Base-by-base conservation (phyloP, 2,888 invertebrate species). In the Nemotelus nigrinus region DNA sequence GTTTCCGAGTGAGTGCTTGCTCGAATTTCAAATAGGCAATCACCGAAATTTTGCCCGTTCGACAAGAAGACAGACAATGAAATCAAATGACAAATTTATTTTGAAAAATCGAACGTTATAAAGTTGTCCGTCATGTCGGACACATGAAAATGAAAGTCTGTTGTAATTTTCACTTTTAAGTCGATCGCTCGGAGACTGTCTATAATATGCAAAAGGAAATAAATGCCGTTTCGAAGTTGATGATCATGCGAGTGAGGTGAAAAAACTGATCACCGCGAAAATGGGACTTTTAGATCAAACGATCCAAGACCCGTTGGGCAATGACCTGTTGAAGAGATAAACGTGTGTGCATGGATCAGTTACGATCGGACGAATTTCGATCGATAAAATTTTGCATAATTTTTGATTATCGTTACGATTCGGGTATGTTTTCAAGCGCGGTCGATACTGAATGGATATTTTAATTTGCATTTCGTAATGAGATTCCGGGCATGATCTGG, bases 11-110 rank as follows among this genome's bases (percentile, higher is more conserved):
- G 25, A 25, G 10, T 48, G 74, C 74, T 47, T 63, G 71, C 63
- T 48, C 48, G 63, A 74, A 74, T 74, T 74, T 74, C 60, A 74
- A 74, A 74, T 63, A 60, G 72, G 58, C 68, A 50, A 68, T 53
- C 47, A 58, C 58, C 6, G 45, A 25, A 25, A 25, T 25, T 25
- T 25, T 25, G 25, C 25, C 25, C 0, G 25, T 25, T 25, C 25
- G 25, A 25, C 25, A 10, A 10, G 53, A 53, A 53, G 53, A 53
- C 6, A 53, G 63, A 63, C 7, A 39, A 63, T 63, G 63, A 63
- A 63, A 43, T 39, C 25, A 43, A 5, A 39, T 7, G 5, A 63
- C 43, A 39, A 63, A 63, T 63, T 39, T 43, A 43, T n/a, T 41
- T 25, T 25, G 25, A 25, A 25, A 25, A 25, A 10, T 41, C 43